A percentile compares a stretch with the other conserved stretches of the same genome.
Conservation (phyloP, 2,797 vertebrate genomes). For the Arrhamphus sclerolepis region DNA sequence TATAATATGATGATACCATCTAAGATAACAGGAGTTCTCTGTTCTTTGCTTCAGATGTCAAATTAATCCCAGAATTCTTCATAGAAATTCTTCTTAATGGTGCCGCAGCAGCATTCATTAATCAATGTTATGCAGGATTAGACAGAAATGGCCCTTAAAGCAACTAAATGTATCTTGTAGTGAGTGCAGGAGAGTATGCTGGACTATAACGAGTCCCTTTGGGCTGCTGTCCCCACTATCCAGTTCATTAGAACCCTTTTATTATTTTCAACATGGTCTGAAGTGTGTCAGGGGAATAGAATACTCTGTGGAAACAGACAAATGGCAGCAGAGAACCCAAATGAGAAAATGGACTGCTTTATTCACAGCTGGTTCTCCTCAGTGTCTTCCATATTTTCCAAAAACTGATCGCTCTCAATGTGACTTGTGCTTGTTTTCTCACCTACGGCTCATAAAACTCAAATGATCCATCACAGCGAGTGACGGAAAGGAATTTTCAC, state of each 20-base stretch:
- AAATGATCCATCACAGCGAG: slow-evolving; percentile 16
- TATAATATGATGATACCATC: neutral
- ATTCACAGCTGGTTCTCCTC: slow-evolving; percentile 14
- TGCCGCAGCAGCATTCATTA: slow-evolving; percentile 16
- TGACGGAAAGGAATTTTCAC: slow-evolving; percentile 32
- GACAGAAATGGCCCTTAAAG: slow-evolving; percentile 8
- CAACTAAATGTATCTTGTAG: slow-evolving; percentile 15
- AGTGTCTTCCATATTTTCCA: slow-evolving; percentile 35
- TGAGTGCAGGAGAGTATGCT: slow-evolving; percentile 10
- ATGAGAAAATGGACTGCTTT: slow-evolving; percentile 17
- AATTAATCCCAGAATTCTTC: slow-evolving; percentile 4
- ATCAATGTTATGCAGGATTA: slow-evolving; percentile 4
- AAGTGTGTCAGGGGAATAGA: slow-evolving; percentile 4
- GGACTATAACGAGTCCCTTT: slow-evolving; percentile 33
- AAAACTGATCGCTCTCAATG: slow-evolving; percentile 10
- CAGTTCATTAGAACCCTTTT: slow-evolving; percentile 30
- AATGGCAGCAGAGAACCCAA: neutral
- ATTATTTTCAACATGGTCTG: slow-evolving; percentile 5
- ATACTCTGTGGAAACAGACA: neutral
- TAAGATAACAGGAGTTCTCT: neutral
- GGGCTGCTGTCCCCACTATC: slow-evolving; percentile 4
- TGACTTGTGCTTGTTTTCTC: slow-evolving; percentile 33
- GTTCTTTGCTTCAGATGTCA: slow-evolving; percentile 1
- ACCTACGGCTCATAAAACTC: slow-evolving; percentile 33
- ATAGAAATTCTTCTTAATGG: slow-evolving; percentile 1